phyloP scores from a whole-genome alignment of 2,797 vertebrate genomes.

The Mus caroli region DNA sequence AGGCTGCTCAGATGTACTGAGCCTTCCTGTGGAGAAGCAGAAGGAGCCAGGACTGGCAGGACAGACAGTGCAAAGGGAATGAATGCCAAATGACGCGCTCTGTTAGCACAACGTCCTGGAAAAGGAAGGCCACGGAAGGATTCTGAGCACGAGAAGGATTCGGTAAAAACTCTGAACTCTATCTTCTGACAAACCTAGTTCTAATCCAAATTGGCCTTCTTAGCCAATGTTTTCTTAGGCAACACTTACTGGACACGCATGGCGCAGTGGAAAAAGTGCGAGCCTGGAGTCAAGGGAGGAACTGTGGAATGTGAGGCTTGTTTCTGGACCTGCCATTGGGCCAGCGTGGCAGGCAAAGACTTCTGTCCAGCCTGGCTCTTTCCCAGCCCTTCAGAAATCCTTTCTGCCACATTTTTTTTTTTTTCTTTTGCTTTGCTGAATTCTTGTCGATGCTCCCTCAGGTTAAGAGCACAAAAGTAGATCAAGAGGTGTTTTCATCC shows the following conservation, averaged over 20 bases:
- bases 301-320: conserved; percentile 54
- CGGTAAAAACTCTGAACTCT: conserved; percentile 66
- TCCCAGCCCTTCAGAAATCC: neutral
- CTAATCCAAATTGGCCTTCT: conserved; percentile 62
- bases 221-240: conserved; percentile 82
- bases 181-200: conserved; percentile 68
- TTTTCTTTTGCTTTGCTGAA: neutral
- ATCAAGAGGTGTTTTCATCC: conserved; percentile 60
- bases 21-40: conserved; percentile 12
- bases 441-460: conserved; percentile 31
- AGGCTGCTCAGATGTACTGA: neutral
- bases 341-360: conserved; percentile 57
- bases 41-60: conserved; percentile 23
- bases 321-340: conserved; percentile 56
- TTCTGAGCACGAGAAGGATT: conserved; percentile 58
- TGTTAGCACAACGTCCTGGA: conserved; percentile 50
- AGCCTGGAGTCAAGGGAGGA: conserved; percentile 58
- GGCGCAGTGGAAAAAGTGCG: conserved; percentile 75
- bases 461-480: conserved; percentile 52
- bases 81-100: conserved; percentile 58
- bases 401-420: neutral
- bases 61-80: neutral
- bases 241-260: conserved; percentile 61
- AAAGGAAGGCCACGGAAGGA: conserved; percentile 57
- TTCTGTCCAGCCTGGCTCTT: conserved; percentile 35